Base-by-base conservation (phyloP, 2,888 invertebrate species). In the Drosophila fulvimacula region DNA sequence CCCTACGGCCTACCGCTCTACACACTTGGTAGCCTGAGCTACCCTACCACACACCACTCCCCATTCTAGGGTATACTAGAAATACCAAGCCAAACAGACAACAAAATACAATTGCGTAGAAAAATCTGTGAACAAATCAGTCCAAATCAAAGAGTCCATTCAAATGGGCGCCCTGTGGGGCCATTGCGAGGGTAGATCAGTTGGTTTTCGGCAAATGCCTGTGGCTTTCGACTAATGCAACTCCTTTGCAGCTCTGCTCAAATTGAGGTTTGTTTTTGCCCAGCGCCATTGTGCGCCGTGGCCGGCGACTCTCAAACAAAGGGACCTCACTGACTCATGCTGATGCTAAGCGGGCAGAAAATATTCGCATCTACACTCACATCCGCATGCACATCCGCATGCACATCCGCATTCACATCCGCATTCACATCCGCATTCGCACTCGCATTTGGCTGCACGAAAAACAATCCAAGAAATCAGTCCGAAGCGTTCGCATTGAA, bases 381-480 rank as follows among this genome's bases (percentile, higher is more conserved):
- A 39, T 39, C 21, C 21, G 15, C 51, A 34, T 32, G 19, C 1
- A 21, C 19, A 49, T 34, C 19, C 51, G 19, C 53, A 53, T 49
- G 27, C 15, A n/a, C n/a, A 38, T 38, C 36, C 60, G 21, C 51
- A 52, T 53, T 19, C 21, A 2, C 42, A 30, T 27, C 27, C 27
- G 27, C 27, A 44, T 17, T 9, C 17, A 2, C 30, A 34, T 21
- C 11, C 62, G 19, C 41, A 55, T 51, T 32, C 49, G 21, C 9
- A 48, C 36, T 9, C 36, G 46, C 59, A 30, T 38, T 30, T 15
- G 24, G 32, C 64, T 19, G 42, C 52, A 30, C 15, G 48, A 41
- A 65, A 65, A 63, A 49, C 44, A 69, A 76, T 59, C 59, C 62
- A 69, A 73, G 76, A 76, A 76, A 76, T 76, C 69, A 73, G 73